These are phyloP conservation scores for Habroteleia sp. DNA, from an alignment of 2,888 invertebrate genomes.

Conservation along the genomic window DNA sequence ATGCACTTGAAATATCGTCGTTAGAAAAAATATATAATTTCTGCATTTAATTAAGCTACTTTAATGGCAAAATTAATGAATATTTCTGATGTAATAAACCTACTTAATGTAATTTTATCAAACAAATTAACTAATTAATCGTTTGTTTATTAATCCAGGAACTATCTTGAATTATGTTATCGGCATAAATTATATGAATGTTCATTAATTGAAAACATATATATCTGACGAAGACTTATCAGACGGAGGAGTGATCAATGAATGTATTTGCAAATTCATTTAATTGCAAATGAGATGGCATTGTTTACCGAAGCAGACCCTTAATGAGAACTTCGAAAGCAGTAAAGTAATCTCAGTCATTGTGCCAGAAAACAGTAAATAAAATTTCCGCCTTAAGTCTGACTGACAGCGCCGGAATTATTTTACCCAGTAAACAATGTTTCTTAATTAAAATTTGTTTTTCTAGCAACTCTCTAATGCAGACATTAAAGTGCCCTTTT, in stretches of 20 bases:
- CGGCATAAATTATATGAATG: conserved; percentile 32
- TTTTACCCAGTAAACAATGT: conserved; percentile 44
- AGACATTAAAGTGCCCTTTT: conserved; percentile 32
- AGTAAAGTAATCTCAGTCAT: conserved; percentile 41
- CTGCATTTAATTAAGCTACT: too few relatives aligned
- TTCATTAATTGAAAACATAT: conserved; percentile 54
- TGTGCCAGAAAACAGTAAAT: conserved; percentile 39
- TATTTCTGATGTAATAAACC: too few relatives aligned
- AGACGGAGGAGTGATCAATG: conserved; percentile 38
- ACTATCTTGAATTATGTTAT: conserved; percentile 5
- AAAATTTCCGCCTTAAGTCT: conserved; percentile 43
- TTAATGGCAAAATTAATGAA: too few relatives aligned
- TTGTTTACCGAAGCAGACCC: conserved; percentile 43
- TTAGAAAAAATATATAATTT: too few relatives aligned
- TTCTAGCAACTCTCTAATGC: conserved; percentile 26
- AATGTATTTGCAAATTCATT: conserved; percentile 56
- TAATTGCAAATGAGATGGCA: conserved; percentile 58
- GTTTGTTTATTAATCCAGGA: conserved; percentile 37
- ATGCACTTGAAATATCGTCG: too few relatives aligned
- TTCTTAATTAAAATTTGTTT: conserved; percentile 55
- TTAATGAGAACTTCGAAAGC: conserved; percentile 52
- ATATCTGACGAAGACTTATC: conserved; percentile 36
- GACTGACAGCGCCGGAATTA: conserved; percentile 39
- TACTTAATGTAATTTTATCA: too few relatives aligned
- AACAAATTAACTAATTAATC: conserved; percentile 30